Conservation (phyloP, 2,113 vertebrate genomes). For the Rhinopithecus roxellana region DNA sequence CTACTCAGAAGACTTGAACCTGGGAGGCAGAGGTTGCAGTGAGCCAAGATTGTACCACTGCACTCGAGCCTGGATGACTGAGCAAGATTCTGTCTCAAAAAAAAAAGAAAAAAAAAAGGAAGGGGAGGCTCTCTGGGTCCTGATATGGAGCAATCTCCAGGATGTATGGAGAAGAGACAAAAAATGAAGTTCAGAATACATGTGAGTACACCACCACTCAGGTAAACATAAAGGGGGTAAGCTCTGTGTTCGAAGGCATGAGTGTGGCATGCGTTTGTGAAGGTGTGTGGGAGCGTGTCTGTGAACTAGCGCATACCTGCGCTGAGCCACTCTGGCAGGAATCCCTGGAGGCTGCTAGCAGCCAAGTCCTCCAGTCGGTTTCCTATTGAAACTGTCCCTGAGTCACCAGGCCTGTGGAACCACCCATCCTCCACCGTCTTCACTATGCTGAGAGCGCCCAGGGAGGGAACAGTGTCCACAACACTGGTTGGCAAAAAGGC, state of each 20-base stretch:
- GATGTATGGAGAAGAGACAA: accelerated
- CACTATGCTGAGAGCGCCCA: accelerated
- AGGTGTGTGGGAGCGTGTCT: accelerated
- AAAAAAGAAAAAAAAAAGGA: too few relatives aligned
- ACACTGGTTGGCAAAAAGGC: neutral
- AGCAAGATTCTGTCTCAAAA: too few relatives aligned
- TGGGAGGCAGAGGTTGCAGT: too few relatives aligned
- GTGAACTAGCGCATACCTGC: neutral
- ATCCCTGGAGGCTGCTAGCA: accelerated
- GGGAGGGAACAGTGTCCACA: neutral
- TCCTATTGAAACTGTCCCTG: neutral
- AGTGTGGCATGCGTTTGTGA: too few relatives aligned
- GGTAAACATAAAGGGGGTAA: neutral
- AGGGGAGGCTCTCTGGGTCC: neutral
- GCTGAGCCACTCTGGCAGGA: neutral
- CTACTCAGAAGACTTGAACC: too few relatives aligned
- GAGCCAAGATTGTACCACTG: too few relatives aligned
- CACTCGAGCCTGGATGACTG: too few relatives aligned
- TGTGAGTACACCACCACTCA: accelerated
- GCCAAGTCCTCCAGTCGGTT: neutral
- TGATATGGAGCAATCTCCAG: neutral
- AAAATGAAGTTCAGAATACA: neutral
- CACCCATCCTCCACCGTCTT: neutral
- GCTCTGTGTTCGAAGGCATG: too few relatives aligned
- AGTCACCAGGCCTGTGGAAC: neutral